These are phyloP conservation scores for Agriopis aurantiaria DNA, from an alignment of 2,888 invertebrate species.

Conservation along the genomic window DNA sequence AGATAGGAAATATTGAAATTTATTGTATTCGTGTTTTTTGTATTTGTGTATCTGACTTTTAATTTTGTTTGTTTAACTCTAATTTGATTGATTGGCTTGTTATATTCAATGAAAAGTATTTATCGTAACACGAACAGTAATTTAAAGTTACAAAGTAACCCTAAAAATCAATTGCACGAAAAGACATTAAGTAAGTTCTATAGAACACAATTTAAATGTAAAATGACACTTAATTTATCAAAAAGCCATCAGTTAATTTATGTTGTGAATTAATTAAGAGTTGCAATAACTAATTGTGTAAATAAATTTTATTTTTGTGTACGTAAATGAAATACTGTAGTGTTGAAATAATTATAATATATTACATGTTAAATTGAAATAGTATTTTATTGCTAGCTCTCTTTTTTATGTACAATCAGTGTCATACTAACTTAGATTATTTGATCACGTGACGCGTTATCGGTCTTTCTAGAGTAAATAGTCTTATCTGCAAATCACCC, in stretches of 20 bases:
- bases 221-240: background rate
- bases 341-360: slow-evolving; percentile 77
- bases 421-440: no score
- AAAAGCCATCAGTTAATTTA: slow-evolving; percentile 42
- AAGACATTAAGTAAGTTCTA: background rate
- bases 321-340: slow-evolving; percentile 68
- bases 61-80: background rate
- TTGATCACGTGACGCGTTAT: no score
- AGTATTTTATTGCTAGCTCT: slow-evolving; percentile 41
- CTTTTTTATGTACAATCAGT: background rate
- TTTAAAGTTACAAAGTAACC: background rate
- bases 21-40: background rate
- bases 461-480: no score
- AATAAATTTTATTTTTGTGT: slow-evolving; percentile 65
- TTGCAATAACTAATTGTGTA: slow-evolving; percentile 71
- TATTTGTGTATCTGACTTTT: background rate
- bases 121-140: background rate
- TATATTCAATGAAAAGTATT: background rate
- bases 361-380: slow-evolving; percentile 72
- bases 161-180: background rate
- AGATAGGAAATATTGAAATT: background rate
- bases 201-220: background rate
- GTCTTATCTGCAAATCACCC: no score
- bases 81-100: slow-evolving; percentile 2
- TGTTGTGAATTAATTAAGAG: slow-evolving; percentile 75